phyloP scores from a whole-genome alignment of 2,113 vertebrate species.

The Notothenia coriiceps region DNA sequence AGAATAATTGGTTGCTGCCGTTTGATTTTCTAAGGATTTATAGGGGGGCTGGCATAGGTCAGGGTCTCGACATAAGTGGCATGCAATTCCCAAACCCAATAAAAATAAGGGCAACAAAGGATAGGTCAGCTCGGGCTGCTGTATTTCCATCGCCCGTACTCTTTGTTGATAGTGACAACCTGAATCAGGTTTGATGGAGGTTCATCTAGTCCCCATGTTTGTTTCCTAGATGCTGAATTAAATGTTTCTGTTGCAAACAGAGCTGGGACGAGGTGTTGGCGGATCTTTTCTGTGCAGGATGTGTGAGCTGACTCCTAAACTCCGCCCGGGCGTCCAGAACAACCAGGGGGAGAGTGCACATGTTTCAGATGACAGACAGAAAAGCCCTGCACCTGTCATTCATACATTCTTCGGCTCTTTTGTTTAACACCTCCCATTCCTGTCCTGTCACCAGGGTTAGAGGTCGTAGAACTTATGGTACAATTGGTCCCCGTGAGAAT shows the following conservation, averaged over 20 bases:
- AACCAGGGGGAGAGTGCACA: constrained; percentile 47
- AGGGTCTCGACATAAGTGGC: neutral
- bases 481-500: neutral
- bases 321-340: constrained; percentile 49
- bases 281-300: constrained; percentile 27
- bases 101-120: neutral
- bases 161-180: constrained; percentile 18
- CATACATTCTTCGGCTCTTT: constrained; percentile 73
- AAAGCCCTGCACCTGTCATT: constrained; percentile 75
- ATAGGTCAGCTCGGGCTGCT: neutral
- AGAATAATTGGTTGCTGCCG: neutral
- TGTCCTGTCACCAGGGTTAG: constrained; percentile 53
- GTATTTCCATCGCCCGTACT: neutral
- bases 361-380: constrained; percentile 68
- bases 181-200: neutral
- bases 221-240: constrained; percentile 13
- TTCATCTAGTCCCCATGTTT: constrained; percentile 1
- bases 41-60: neutral
- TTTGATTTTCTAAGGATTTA: neutral
- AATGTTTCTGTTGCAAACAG: constrained; percentile 24
- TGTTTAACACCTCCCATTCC: constrained; percentile 71
- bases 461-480: constrained; percentile 39
- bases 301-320: neutral
- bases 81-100: neutral
- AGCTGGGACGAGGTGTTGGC: constrained; percentile 1